Evolutionary conservation across 2,797 vertebrate genomes (phyloP), one percentile per base, ranked within the genome.

Genomic region (Aplochiton taeniatus): DNA sequence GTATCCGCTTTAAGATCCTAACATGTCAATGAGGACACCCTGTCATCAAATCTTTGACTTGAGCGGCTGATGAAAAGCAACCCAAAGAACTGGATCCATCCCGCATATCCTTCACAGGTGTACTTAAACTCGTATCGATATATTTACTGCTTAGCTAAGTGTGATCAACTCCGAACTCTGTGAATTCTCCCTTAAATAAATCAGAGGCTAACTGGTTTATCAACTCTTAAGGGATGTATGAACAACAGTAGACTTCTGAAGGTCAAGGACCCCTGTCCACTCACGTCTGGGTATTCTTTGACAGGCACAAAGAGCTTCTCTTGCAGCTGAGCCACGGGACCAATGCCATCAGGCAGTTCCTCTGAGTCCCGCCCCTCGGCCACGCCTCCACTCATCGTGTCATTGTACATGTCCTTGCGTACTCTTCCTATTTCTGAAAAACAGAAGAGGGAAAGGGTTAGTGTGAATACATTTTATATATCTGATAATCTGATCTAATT

Each of bases 391-490:
- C 94, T 95, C 85, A 96, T 79, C 43, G 94, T 95, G 89, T 96
- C 95, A 65, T 95, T 95, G 90, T 96, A 96, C 95, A 96, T 96
- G 90, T 95, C 94, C 89, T 96, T 96, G 87, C 95, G 92, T 88
- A 96, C 95, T 91, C 95, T 92, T 89, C 95, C 95, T 74, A 96
- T 96, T 86, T 96, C 94, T 96, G 90, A 76, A 68, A 76, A 0
- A 61, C 62, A 5, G 61, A 58, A 66, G 49, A 10, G 47, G 8
- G 47, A 48, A 12, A 12, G 4, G 12, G 47, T 12, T 12, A 48
- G 47, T 8, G 1, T 12, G 47, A 48, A 14, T 10, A 4, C 47
- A 48, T 12, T 48, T 48, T 4, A 48, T 48, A 48, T 12, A 48
- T 48, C 11, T 14, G 47, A 48, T 6, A 31, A 31, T 31, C 6